These are phyloP conservation scores for Lycopodina hypogea DNA, from an alignment of 37 sponge, comb jelly and placozoan genomes.

Conservation along the genomic window DNA sequence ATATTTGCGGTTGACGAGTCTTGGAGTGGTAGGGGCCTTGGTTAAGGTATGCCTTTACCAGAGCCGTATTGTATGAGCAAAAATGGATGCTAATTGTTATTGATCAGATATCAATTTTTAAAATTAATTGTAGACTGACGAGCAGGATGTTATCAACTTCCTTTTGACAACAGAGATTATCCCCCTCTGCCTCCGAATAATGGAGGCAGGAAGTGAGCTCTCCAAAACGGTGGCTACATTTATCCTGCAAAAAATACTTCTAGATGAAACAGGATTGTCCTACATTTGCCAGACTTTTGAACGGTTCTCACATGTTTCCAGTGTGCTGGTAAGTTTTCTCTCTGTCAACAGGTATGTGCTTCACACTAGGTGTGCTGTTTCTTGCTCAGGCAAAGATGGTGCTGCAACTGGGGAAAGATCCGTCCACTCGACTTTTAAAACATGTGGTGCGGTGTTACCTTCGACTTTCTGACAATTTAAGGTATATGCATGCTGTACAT, in stretches of 20 bases:
- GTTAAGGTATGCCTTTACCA: slow-evolving; percentile 70
- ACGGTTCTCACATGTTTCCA: slow-evolving; percentile 94
- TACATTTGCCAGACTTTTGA: slow-evolving; percentile 99
- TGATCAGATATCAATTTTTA: background rate
- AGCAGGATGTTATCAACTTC: slow-evolving; percentile 95
- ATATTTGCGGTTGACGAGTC: slow-evolving; percentile 91
- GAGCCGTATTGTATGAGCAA: too few species aligned
- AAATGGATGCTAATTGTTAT: background rate
- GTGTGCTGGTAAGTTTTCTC: slow-evolving; percentile 65
- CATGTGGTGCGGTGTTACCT: slow-evolving; percentile 97
- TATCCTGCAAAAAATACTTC: slow-evolving; percentile 95
- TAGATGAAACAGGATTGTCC: slow-evolving; percentile 92
- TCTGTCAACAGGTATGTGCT: background rate
- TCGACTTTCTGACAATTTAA: slow-evolving; percentile 86
- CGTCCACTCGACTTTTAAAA: slow-evolving; percentile 85
- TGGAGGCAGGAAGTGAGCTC: slow-evolving; percentile 96
- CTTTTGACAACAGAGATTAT: slow-evolving; percentile 96
- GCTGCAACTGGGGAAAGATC: slow-evolving; percentile 79
- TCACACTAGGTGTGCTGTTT: background rate
- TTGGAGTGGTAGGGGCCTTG: slow-evolving; percentile 97
- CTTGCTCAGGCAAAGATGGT: slow-evolving; percentile 83
- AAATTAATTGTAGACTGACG: slow-evolving; percentile 75
- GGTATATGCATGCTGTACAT: slow-evolving; percentile 55
- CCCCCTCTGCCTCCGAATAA: slow-evolving; percentile 93
- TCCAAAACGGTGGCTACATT: slow-evolving; percentile 98